A percentile compares a stretch with the other conserved stretches of the same genome.
These are phyloP conservation scores for Takifugu rubripes DNA, from an alignment of 2,797 vertebrate genomes.

Conservation along the genomic window DNA sequence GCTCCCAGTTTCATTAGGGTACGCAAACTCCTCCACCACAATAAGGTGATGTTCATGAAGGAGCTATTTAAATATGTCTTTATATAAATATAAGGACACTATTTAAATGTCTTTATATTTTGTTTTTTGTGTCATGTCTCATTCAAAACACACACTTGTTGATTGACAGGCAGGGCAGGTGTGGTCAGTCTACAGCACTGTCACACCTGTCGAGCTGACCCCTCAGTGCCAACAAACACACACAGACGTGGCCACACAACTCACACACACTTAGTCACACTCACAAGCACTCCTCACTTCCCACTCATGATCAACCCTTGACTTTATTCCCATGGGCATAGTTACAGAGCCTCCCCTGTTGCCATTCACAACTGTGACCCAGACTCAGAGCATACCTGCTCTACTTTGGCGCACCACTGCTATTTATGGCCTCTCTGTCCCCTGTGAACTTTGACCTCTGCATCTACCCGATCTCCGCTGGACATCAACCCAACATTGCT, in stretches of 20 bases:
- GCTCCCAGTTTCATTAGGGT: too few relatives aligned
- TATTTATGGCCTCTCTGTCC: conserved; percentile 50
- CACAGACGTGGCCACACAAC: neutral
- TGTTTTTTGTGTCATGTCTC: too few relatives aligned
- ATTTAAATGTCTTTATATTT: too few relatives aligned
- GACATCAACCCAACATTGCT: too few relatives aligned
- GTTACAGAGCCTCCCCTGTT: conserved; percentile 43
- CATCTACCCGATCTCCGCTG: neutral
- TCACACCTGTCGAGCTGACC: conserved; percentile 77
- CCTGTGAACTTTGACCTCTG: conserved; percentile 51
- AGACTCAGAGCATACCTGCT: conserved; percentile 27
- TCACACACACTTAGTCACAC: neutral
- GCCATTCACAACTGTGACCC: conserved; percentile 56
- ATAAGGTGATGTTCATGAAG: too few relatives aligned
- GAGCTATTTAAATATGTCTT: too few relatives aligned
- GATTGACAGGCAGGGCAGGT: conserved; percentile 82
- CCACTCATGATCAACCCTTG: conserved; percentile 65
- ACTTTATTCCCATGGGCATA: conserved; percentile 68
- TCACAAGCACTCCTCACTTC: conserved; percentile 19
- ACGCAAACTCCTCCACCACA: too few relatives aligned
- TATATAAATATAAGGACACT: too few relatives aligned
- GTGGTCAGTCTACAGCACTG: conserved; percentile 56
- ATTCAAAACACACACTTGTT: conserved; percentile 26
- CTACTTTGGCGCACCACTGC: conserved; percentile 57
- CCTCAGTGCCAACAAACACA: conserved; percentile 31